These are phyloP conservation scores for Chymomyza fuscimana DNA, from an alignment of 2,888 invertebrate genomes.

Conservation along the genomic window DNA sequence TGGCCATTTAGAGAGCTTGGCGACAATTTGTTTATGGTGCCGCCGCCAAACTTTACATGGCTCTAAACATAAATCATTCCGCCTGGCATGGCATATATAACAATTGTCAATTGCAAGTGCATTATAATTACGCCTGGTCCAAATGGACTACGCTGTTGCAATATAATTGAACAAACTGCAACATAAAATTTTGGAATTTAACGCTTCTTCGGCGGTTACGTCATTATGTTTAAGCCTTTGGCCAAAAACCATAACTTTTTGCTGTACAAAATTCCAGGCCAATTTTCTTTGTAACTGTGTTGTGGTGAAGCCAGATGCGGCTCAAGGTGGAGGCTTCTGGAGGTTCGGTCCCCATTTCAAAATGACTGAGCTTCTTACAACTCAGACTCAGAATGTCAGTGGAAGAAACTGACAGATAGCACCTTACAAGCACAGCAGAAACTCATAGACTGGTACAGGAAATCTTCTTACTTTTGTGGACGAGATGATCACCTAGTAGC, in stretches of 20 bases:
- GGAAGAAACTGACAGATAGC: too few species aligned
- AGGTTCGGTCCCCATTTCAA: too few species aligned
- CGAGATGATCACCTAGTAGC: too few species aligned
- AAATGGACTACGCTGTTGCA: slow-evolving; percentile 23
- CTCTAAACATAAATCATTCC: slow-evolving; percentile 66
- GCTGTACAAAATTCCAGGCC: slow-evolving; percentile 31
- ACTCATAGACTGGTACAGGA: too few species aligned
- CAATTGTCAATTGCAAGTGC: slow-evolving; percentile 66
- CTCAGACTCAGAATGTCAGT: too few species aligned
- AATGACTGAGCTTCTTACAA: too few species aligned
- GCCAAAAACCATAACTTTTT: neutral
- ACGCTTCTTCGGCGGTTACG: slow-evolving; percentile 46
- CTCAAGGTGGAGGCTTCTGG: too few species aligned
- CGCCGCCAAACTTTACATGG: slow-evolving; percentile 75
- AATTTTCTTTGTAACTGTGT: slow-evolving; percentile 15
- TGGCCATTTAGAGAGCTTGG: slow-evolving; percentile 65
- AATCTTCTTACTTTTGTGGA: too few species aligned
- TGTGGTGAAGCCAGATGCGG: too few species aligned
- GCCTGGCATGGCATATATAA: slow-evolving; percentile 43
- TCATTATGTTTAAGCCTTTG: slow-evolving; percentile 24
- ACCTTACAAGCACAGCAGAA: too few species aligned
- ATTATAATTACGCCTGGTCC: slow-evolving; percentile 62
- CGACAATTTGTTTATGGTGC: slow-evolving; percentile 77
- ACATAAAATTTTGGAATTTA: slow-evolving; percentile 33
- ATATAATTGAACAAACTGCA: slow-evolving; percentile 9